phyloP scores from a whole-genome alignment of 2,888 invertebrate genomes.

The Nasonia oneida region DNA sequence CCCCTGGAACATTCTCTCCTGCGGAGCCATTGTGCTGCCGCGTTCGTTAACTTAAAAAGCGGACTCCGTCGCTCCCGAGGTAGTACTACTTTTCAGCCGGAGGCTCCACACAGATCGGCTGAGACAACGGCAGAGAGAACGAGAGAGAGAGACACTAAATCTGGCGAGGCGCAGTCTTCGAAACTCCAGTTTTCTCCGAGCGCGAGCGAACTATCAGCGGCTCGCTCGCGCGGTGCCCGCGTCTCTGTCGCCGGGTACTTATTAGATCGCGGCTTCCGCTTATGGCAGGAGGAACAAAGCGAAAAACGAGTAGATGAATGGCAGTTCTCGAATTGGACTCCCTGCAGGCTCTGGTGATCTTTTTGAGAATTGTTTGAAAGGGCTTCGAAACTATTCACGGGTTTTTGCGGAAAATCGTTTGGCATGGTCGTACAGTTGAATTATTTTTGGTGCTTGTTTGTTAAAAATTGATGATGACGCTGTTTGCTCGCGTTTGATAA shows the following conservation, averaged over 20 bases:
- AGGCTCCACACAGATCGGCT: background rate
- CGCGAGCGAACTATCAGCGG: constrained; percentile 44
- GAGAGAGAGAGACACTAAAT: background rate
- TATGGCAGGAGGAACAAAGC: constrained; percentile 20
- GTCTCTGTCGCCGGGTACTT: background rate
- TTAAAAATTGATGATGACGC: background rate
- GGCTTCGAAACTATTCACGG: background rate
- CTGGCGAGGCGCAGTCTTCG: constrained; percentile 29
- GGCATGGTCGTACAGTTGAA: no score
- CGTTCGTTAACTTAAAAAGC: constrained; percentile 50
- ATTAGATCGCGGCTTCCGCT: constrained; percentile 18
- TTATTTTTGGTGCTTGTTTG: no score
- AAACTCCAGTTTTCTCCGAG: constrained; percentile 40
- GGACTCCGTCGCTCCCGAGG: constrained; percentile 17
- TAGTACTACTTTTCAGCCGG: constrained; percentile 38
- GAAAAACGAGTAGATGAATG: constrained; percentile 34
- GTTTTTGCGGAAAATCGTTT: no score
- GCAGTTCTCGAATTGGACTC: background rate
- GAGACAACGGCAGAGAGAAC: background rate
- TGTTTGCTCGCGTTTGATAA: no score
- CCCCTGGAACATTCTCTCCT: background rate
- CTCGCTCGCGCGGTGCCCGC: background rate
- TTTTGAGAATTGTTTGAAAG: background rate
- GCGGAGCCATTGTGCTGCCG: background rate
- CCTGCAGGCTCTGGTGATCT: background rate